Evolutionary conservation across 2,797 vertebrate species (phyloP).

Genomic region (Eospalax fontanierii): DNA sequence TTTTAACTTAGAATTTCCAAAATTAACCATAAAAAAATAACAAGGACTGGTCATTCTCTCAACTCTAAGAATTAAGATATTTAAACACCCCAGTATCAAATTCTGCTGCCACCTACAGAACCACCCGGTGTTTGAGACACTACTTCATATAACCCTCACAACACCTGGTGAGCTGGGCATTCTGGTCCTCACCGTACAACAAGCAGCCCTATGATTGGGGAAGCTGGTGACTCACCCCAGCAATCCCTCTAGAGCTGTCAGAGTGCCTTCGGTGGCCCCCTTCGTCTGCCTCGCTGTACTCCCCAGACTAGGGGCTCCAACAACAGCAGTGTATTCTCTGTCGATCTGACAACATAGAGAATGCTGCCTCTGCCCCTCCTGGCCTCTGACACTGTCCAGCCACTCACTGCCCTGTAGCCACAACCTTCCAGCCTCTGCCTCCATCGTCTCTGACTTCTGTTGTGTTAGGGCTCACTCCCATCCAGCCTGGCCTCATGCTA

Average conservation of each 20-base stretch:
- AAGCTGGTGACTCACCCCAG: not conserved
- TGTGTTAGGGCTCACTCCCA: not conserved
- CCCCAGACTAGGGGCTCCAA: not conserved
- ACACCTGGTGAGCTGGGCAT: rapidly evolving
- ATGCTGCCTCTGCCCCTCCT: not conserved
- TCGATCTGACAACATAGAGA: not conserved
- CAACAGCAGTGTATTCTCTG: not conserved
- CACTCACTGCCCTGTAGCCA: rapidly evolving
- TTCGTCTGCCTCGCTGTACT: not conserved
- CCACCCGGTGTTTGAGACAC: not conserved
- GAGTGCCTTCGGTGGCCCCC: not conserved
- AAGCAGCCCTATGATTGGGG: not conserved
- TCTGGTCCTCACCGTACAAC: no score
- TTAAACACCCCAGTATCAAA: not conserved
- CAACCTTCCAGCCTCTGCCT: not conserved
- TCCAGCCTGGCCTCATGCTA: not conserved
- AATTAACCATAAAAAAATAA: conserved; percentile 17
- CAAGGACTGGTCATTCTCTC: not conserved
- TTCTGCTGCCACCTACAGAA: not conserved
- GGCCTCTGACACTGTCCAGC: rapidly evolving
- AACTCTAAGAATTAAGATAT: not conserved
- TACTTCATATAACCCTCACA: not conserved
- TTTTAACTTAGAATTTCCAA: conserved; percentile 58
- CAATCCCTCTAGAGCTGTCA: not conserved
- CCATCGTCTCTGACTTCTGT: not conserved